phyloP scores from a whole-genome alignment of 2,113 vertebrate species.

The Rousettus leschenaultii region DNA sequence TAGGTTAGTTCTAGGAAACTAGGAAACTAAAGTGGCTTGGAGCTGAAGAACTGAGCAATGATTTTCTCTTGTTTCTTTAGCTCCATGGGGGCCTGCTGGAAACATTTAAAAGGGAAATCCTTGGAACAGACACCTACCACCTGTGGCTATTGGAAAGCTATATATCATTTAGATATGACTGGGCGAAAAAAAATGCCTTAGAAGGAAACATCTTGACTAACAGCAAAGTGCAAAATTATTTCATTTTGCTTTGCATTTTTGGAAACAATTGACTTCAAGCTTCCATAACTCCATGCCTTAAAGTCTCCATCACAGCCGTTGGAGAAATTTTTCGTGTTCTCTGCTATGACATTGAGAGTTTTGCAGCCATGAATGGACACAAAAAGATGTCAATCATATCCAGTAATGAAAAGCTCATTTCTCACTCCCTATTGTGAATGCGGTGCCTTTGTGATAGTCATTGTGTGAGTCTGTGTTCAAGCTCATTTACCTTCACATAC shows the following conservation, averaged over 20 bases:
- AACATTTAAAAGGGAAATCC: conserved; percentile 58
- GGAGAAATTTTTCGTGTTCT: conserved; percentile 52
- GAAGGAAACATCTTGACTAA: conserved; percentile 64
- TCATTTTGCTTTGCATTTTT: conserved; percentile 52
- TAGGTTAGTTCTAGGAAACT: conserved; percentile 45
- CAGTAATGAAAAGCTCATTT: conserved; percentile 67
- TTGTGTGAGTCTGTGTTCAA: conserved; percentile 39
- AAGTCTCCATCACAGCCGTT: conserved; percentile 53
- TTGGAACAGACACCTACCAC: conserved; percentile 66
- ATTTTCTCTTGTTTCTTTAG: conserved; percentile 14
- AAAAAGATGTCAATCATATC: conserved; percentile 75
- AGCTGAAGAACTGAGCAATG: not conserved
- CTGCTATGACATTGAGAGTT: conserved; percentile 19
- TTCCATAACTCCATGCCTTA: conserved; percentile 25
- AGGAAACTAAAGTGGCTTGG: not conserved
- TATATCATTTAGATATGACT: conserved; percentile 63
- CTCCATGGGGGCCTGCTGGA: conserved; percentile 60
- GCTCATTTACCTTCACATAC: conserved; percentile 36
- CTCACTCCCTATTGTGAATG: conserved; percentile 61
- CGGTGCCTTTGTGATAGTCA: conserved; percentile 41
- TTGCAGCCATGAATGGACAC: conserved; percentile 60
- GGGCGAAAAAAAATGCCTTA: conserved; percentile 5
- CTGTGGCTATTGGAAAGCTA: conserved; percentile 54
- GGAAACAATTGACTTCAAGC: conserved; percentile 43
- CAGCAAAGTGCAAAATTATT: conserved; percentile 60